Evolutionary conservation across 2,113 vertebrate species (phyloP), one percentile per base, ranked within the genome.

Genomic region (Campylorhamphus procurvoides): DNA sequence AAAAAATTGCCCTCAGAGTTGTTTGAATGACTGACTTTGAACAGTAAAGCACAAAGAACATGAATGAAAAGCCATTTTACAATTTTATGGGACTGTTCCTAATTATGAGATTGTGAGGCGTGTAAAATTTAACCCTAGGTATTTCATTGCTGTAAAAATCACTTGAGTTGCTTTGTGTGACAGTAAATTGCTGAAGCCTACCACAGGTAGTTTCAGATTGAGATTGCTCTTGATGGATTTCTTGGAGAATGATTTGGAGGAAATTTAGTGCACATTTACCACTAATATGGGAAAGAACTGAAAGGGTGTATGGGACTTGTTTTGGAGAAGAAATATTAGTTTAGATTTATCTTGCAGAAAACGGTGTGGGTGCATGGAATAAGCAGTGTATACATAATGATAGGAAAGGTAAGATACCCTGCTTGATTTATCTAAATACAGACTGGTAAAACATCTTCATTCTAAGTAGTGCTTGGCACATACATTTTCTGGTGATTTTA

Each of bases 401-500:
- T 27, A 29, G 49, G 18, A 42, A 77, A 71, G 31, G 25, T 63
- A n/a, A 78, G 49, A n/a, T 60, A 35, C 14, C 10, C 44, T 52
- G 40, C 53, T 72, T 90, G 68, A 63, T 62, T 88, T 92, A 71
- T 84, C 47, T 91, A 56, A 89, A 50, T 73, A 85, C 5, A 18
- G 39, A 92, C 33, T 28, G 10, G 53, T 58, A 44, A 55, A 84
- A 86, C 59, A 77, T 42, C 50, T 85, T 96, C 56, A 62, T 87
- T 95, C 72, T 79, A 74, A 83, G 64, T 66, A 80, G 47, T 71
- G 47, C 79, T 88, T 83, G 79, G 85, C 68, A 90, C 60, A 52
- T 60, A 16, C 19, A 89, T 68, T 90, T 94, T 68, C 59, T 56
- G 46, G 59, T 75, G 67, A 86, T 85, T 94, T 92, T 96, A 93